A percentile compares a stretch with the other conserved stretches of the same genome.
Conservation (phyloP, 1,140 invertebrate species). For the Ladona fulva region DNA sequence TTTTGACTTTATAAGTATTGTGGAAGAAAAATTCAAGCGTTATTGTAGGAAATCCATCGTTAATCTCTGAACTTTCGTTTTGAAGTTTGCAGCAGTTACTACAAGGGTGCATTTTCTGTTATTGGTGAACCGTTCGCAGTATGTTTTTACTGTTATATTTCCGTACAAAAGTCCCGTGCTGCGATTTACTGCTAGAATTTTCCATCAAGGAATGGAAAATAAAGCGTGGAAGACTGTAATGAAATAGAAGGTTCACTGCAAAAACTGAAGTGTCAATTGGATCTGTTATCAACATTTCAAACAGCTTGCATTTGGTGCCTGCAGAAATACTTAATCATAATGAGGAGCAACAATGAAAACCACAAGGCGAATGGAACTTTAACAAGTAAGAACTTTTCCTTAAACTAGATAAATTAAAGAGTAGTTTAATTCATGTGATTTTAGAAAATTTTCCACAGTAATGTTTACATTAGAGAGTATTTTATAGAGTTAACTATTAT, state of each 20-base stretch:
- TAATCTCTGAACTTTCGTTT: background rate
- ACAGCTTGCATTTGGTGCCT: background rate
- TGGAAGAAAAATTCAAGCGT: background rate
- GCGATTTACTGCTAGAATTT: background rate
- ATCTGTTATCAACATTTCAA: background rate
- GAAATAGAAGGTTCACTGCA: background rate
- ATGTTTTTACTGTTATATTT: background rate
- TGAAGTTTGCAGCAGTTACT: background rate
- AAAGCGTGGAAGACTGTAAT: background rate
- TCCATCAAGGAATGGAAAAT: background rate
- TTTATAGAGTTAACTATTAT: no score
- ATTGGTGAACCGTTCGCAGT: background rate
- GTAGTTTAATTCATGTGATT: no score
- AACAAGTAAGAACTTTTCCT: background rate
- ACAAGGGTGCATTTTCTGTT: background rate
- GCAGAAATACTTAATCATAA: background rate
- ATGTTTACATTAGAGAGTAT: no score
- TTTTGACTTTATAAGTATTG: background rate
- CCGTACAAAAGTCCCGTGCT: no score
- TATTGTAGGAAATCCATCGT: background rate
- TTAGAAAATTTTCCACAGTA: no score
- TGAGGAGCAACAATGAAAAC: conserved; percentile 9
- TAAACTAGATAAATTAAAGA: no score
- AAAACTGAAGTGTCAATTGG: background rate
- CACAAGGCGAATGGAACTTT: background rate